phyloP scores from a whole-genome alignment of 2,113 vertebrate species.

The Puffinus mauretanicus region DNA sequence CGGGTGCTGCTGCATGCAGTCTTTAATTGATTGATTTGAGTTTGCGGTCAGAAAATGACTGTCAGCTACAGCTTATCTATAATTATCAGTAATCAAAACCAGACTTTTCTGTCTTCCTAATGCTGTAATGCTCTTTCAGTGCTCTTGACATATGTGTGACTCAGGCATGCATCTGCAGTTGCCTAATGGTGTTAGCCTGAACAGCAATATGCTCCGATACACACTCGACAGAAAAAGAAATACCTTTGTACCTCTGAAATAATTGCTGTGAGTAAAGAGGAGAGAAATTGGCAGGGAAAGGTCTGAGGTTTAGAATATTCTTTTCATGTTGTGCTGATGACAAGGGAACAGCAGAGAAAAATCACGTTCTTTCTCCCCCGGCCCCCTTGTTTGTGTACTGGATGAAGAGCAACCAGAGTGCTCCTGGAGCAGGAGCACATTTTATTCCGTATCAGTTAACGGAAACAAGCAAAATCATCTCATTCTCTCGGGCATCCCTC shows the following conservation, averaged over 20 bases:
- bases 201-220: not conserved
- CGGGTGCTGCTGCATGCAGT: slow-evolving; percentile 65
- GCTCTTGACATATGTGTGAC: slow-evolving; percentile 46
- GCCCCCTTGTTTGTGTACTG: not conserved
- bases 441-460: not conserved
- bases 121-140: slow-evolving; percentile 49
- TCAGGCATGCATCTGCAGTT: slow-evolving; percentile 39
- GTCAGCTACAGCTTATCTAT: slow-evolving; percentile 81
- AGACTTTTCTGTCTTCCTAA: slow-evolving; percentile 71
- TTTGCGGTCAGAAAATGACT: slow-evolving; percentile 80
- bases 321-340: not conserved
- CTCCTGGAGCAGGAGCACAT: not conserved
- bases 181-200: not conserved
- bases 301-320: not conserved
- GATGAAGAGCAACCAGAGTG: not conserved
- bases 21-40: slow-evolving; percentile 83
- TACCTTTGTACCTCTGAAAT: not conserved
- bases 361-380: not conserved
- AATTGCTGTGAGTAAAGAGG: not conserved
- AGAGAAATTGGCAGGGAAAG: not conserved
- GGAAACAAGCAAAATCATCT: not conserved
- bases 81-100: slow-evolving; percentile 81
- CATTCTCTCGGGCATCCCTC: not conserved
- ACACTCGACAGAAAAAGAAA: not conserved
- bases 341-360: not conserved